Evolutionary conservation across 2,888 invertebrate species (phyloP).

Genomic region (Cheilosia pagana): DNA sequence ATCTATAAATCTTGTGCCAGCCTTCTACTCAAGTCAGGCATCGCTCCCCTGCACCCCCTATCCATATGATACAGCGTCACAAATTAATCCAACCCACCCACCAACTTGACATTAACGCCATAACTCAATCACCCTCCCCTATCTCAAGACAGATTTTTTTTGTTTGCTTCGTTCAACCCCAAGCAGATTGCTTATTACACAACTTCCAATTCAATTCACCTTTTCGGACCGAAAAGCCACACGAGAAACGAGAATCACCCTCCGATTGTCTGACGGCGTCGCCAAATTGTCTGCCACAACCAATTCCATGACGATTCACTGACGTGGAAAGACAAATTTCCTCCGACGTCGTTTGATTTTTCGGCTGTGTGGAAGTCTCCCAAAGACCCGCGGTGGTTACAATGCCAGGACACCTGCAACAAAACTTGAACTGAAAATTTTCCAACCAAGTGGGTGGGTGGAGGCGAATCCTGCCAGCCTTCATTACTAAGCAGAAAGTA

Average conservation of each 20-base stretch:
- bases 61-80: constrained; percentile 46
- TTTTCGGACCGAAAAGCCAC: constrained; percentile 55
- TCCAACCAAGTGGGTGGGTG: neutral
- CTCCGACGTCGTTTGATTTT: constrained; percentile 52
- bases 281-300: constrained; percentile 68
- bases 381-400: constrained; percentile 36
- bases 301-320: constrained; percentile 73
- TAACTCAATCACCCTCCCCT: constrained; percentile 71
- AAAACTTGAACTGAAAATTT: constrained; percentile 40
- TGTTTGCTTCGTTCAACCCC: constrained; percentile 20
- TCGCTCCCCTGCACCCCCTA: neutral
- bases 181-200: constrained; percentile 69
- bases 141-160: constrained; percentile 29
- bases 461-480: neutral
- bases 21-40: constrained; percentile 24
- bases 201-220: constrained; percentile 45
- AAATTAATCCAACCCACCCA: constrained; percentile 40
- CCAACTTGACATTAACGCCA: constrained; percentile 69
- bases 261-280: constrained; percentile 20
- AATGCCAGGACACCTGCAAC: constrained; percentile 63
- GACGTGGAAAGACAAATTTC: constrained; percentile 60
- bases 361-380: constrained; percentile 37
- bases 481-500: constrained; percentile 52
- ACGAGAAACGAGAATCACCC: constrained; percentile 45
- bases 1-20: constrained; percentile 68